Evolutionary conservation across 2,113 vertebrate species (phyloP), one percentile per base, ranked within the genome.

Genomic region (Amphiprion percula): DNA sequence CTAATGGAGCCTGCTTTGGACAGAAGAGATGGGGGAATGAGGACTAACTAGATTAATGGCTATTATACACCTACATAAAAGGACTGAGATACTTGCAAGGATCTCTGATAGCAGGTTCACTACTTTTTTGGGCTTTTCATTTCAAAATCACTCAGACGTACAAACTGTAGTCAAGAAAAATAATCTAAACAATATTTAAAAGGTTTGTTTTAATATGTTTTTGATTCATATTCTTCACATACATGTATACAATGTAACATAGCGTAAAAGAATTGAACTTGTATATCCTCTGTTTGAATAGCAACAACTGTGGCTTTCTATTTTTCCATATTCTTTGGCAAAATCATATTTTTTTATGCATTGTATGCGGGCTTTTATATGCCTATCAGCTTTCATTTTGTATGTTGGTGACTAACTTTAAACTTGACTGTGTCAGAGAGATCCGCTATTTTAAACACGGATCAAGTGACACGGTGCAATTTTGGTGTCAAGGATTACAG

Each of bases 1-100:
- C 90, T 93, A 93, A 94, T 91, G 78, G 84, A 82, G 87, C 65
- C 68, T 82, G 78, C 82, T 87, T 90, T 91, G 80, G 84, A 90
- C 90, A 85, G 87, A 82, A 78, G 74, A 81, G 74, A 77, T 17
- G 37, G 77, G 64, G 52, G 70, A 80, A 85, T 59, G 80, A 86
- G 89, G 83, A 89, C 85, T 78, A 73, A 79, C 54, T 58, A 70
- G 77, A 85, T 78, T 81, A 81, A 79, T 74, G 58, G 23, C 72
- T 82, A 70, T 80, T 74, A 68, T 64, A 74, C 75, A 89, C 74
- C 84, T 84, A 61, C 82, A 75, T 67, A 65, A 76, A 75, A 74
- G 50, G 30, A 46, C 23, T 26, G 44, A 8, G 73, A 68, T 81
- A 65, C 69, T 79, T 74, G 54, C 68, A 76, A 37, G 33, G 63